These are phyloP conservation scores for Ditylenchus dipsaci DNA, from an alignment of 1,140 invertebrate genomes.

Conservation along the genomic window DNA sequence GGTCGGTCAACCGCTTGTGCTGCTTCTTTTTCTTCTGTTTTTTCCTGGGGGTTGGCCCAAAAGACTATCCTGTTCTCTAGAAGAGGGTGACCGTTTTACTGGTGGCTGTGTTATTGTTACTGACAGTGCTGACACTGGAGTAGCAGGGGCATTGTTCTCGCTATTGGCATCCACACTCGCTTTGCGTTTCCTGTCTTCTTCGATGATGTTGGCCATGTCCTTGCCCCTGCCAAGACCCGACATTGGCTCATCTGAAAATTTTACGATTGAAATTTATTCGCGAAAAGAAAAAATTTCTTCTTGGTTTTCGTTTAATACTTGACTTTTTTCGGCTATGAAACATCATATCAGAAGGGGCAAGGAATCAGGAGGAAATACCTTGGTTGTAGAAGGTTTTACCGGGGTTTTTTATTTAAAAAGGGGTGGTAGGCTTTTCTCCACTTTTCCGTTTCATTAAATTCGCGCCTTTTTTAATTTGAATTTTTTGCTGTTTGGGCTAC, in stretches of 20 bases:
- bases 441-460: too few species aligned
- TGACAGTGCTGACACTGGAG: neutral
- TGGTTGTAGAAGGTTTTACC: too few species aligned
- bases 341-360: too few species aligned
- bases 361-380: too few species aligned
- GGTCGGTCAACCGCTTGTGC: conserved; percentile 35
- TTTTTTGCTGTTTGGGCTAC: too few species aligned
- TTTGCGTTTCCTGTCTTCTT: conserved; percentile 29
- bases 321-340: too few species aligned
- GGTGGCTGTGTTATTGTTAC: neutral
- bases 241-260: neutral
- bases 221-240: conserved; percentile 28
- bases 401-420: too few species aligned
- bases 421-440: too few species aligned
- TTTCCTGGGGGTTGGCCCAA: conserved; percentile 16
- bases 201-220: conserved; percentile 41
- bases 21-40: conserved; percentile 13
- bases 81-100: neutral
- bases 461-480: too few species aligned
- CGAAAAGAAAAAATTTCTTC: too few species aligned
- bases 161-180: neutral
- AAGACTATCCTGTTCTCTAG: conserved; percentile 3
- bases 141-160: neutral
- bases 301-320: too few species aligned
- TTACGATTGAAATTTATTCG: too few species aligned